These are phyloP conservation scores for Megalops atlanticus DNA, from an alignment of 2,113 vertebrate species.

Conservation along the genomic window DNA sequence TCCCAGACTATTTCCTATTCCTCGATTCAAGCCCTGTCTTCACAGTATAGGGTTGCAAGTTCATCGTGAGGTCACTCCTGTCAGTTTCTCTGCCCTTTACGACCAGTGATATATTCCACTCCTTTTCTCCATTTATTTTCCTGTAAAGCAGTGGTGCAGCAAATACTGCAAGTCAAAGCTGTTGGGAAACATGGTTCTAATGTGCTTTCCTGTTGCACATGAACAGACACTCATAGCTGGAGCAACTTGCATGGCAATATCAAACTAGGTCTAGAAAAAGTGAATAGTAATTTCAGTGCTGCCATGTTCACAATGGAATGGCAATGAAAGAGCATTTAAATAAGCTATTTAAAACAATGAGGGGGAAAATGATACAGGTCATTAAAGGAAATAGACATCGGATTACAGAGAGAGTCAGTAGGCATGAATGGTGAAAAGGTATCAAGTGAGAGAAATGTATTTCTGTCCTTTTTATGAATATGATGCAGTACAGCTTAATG, in stretches of 20 bases:
- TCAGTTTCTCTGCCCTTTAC: background rate
- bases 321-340: too few relatives aligned
- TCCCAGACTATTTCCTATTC: background rate
- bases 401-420: background rate
- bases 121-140: background rate
- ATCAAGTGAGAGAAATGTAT: too few relatives aligned
- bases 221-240: background rate
- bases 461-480: background rate
- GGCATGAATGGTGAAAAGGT: too few relatives aligned
- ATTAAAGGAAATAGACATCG: background rate
- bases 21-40: background rate
- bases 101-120: background rate
- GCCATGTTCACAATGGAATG: background rate
- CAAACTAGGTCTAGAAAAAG: background rate
- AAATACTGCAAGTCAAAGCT: background rate
- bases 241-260: background rate
- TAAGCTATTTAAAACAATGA: background rate
- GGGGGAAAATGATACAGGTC: background rate
- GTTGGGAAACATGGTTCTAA: background rate
- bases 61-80: background rate
- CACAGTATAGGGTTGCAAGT: background rate
- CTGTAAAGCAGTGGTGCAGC: background rate
- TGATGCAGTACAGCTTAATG: background rate
- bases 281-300: background rate
- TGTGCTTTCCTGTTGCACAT: background rate